Conservation (phyloP, 1,140 invertebrate species). For the Schlechtendalia chinensis region DNA sequence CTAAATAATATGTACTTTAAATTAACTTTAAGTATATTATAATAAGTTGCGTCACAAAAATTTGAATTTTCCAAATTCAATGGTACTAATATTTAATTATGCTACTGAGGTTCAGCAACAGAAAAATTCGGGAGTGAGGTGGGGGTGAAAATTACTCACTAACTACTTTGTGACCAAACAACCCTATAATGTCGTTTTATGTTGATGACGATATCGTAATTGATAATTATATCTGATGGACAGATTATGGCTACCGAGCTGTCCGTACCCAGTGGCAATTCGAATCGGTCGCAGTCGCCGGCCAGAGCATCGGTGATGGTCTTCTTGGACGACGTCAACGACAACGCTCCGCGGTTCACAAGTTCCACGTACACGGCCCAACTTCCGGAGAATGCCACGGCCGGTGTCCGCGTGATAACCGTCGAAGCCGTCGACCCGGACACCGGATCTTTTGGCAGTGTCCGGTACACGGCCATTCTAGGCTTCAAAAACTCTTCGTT, state of each 20-base stretch:
- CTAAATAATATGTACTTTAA: too few species aligned
- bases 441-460: constrained; percentile 58
- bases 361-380: constrained; percentile 70
- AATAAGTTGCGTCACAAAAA: too few species aligned
- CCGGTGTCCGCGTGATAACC: constrained; percentile 71
- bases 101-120: too few species aligned
- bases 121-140: too few species aligned
- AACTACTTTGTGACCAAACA: too few species aligned
- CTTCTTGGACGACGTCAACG: constrained; percentile 83
- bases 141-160: too few species aligned
- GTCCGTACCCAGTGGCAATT: constrained; percentile 56
- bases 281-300: constrained; percentile 56
- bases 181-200: too few species aligned
- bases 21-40: too few species aligned
- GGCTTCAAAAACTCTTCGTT: constrained; percentile 74
- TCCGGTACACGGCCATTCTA: constrained; percentile 66
- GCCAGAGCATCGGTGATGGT: constrained; percentile 73
- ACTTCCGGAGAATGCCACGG: constrained; percentile 75
- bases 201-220: too few species aligned
- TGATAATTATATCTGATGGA: too few species aligned
- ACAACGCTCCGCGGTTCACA: constrained; percentile 81
- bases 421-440: constrained; percentile 60
- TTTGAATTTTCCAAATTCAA: too few species aligned
- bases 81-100: too few species aligned
- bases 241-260: constrained; percentile 55